These are phyloP conservation scores for Theristicus caerulescens DNA, from an alignment of 2,113 vertebrate genomes.

Conservation along the genomic window DNA sequence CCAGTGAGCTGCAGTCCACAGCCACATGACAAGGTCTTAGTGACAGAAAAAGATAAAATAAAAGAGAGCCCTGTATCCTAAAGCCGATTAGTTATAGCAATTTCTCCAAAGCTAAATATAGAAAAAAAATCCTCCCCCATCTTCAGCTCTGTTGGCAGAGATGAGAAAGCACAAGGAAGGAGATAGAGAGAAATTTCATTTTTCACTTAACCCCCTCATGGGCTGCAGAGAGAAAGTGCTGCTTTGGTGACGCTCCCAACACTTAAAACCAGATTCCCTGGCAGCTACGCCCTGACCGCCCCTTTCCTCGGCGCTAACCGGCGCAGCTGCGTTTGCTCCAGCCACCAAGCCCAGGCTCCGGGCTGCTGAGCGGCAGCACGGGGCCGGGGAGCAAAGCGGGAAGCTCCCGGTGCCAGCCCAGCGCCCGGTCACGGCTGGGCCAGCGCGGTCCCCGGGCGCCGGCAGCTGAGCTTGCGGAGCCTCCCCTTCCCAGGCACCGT, in stretches of 20 bases:
- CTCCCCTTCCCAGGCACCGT: not conserved
- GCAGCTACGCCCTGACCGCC: not conserved
- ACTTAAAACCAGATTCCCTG: not conserved
- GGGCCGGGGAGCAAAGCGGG: not conserved
- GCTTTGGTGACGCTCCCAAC: not conserved
- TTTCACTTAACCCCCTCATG: not conserved
- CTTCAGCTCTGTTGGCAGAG: not conserved
- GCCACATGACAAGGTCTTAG: not conserved
- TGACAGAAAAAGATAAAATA: constrained; percentile 37
- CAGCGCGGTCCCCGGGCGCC: not conserved
- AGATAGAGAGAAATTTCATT: constrained; percentile 7
- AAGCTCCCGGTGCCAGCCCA: not conserved
- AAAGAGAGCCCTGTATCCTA: not conserved
- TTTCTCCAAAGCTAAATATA: constrained; percentile 50
- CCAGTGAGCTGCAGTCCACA: not conserved
- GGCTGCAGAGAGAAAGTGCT: not conserved
- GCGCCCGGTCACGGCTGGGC: fast-evolving
- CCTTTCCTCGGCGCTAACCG: not conserved
- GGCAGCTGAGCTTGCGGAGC: not conserved
- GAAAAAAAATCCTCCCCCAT: constrained; percentile 22
- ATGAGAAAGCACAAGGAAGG: not conserved
- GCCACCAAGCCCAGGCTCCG: not conserved
- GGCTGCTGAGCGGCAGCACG: not conserved
- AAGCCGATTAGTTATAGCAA: constrained; percentile 34
- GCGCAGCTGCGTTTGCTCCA: not conserved